Evolutionary conservation across 2,888 invertebrate genomes (phyloP).

Genomic region (Sympetrum striolatum): DNA sequence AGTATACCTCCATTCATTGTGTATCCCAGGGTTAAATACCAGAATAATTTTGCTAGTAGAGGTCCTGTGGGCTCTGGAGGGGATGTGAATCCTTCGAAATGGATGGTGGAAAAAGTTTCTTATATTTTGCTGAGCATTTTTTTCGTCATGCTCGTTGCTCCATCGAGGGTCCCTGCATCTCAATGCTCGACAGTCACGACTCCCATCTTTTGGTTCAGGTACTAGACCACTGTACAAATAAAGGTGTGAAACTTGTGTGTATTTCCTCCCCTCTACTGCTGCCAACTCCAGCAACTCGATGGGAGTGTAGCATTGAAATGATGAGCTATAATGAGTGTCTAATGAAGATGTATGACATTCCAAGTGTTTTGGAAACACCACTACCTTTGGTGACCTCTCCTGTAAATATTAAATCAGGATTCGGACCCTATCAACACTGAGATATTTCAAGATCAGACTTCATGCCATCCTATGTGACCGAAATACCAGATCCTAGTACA

Average conservation of each 20-base stretch:
- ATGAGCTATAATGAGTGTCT: background rate
- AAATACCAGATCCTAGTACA: background rate
- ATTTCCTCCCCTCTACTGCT: background rate
- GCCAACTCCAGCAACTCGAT: background rate
- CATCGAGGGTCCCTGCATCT: background rate
- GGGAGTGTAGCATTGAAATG: background rate
- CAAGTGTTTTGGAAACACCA: background rate
- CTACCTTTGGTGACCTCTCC: background rate
- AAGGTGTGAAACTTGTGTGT: background rate
- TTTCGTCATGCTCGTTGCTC: background rate
- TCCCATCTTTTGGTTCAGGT: background rate
- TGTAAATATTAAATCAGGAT: background rate
- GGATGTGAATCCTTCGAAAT: background rate
- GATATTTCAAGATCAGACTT: background rate
- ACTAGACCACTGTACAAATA: background rate
- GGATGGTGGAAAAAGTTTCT: background rate
- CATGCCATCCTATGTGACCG: background rate
- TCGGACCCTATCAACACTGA: background rate
- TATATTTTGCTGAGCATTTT: background rate
- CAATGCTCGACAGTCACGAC: background rate
- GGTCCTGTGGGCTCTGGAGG: slow-evolving; percentile 56
- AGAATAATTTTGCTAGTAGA: slow-evolving; percentile 54
- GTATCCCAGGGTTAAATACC: slow-evolving; percentile 54
- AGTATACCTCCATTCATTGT: slow-evolving; percentile 56
- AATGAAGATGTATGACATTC: background rate